phyloP scores from a whole-genome alignment of 2,888 invertebrate species.

The Agrochola lychnidis region DNA sequence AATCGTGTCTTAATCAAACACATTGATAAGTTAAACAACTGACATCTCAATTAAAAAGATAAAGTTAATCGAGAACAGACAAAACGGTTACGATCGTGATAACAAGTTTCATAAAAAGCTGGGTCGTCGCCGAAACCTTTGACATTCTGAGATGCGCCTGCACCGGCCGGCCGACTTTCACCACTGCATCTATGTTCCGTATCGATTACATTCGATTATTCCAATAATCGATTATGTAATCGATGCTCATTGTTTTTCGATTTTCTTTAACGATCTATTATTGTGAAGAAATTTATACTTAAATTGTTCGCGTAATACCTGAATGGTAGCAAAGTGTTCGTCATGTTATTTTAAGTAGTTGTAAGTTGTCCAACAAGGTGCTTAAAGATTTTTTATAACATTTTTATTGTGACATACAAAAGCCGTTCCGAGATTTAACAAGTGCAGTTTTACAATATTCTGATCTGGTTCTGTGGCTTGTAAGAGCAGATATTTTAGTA shows the following conservation, averaged over 20 bases:
- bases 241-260: constrained; percentile 67
- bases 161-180: constrained; percentile 72
- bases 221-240: constrained; percentile 68
- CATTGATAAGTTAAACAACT: constrained; percentile 11
- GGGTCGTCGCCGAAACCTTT: constrained; percentile 67
- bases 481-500: constrained; percentile 6
- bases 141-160: constrained; percentile 64
- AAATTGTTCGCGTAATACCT: constrained; percentile 1
- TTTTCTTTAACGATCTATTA: constrained; percentile 51
- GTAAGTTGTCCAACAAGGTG: constrained; percentile 23
- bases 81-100: constrained; percentile 40
- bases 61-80: constrained; percentile 26
- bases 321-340: constrained; percentile 21
- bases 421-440: neutral
- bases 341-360: constrained; percentile 27
- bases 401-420: constrained; percentile 11
- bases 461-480: constrained; percentile 24
- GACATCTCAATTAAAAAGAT: constrained; percentile 47
- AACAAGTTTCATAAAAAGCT: constrained; percentile 64
- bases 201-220: constrained; percentile 63
- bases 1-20: neutral
- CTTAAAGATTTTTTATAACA: constrained; percentile 26
- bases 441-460: constrained; percentile 21
- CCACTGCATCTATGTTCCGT: constrained; percentile 70
- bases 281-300: constrained; percentile 22